Percentiles rank a stretch among this genome's conserved stretches.
These are phyloP conservation scores for Argynnis bischoffii DNA, from an alignment of 2,888 invertebrate species.

Conservation along the genomic window DNA sequence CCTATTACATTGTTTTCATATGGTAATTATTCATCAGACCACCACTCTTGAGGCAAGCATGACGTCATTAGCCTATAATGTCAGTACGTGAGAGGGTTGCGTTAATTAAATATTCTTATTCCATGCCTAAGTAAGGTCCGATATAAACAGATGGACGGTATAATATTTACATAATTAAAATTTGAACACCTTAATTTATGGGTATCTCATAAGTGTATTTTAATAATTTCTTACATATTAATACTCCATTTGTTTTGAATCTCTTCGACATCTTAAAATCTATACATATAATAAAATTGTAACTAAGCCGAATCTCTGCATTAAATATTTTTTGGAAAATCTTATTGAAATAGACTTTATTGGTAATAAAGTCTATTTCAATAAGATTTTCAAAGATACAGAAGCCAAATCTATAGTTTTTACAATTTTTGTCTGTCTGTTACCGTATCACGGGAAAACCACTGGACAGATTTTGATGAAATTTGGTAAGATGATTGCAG, in stretches of 20 bases:
- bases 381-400: no score
- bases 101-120: conserved; percentile 46
- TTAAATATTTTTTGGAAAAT: no score
- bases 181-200: conserved; percentile 32
- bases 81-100: conserved; percentile 39
- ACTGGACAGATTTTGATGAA: no score
- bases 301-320: no score
- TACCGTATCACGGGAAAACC: no score
- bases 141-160: conserved; percentile 40
- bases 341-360: no score
- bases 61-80: conserved; percentile 41
- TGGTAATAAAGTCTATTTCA: no score
- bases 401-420: no score
- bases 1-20: conserved; percentile 7
- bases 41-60: conserved; percentile 26
- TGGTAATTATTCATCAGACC: conserved; percentile 20
- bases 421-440: no score
- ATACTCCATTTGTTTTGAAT: background rate
- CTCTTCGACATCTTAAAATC: background rate
- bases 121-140: conserved; percentile 42
- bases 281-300: no score
- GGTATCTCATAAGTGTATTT: background rate
- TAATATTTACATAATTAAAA: conserved; percentile 43
- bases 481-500: no score
- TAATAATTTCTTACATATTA: no score